A percentile compares a stretch with the other conserved stretches of the same genome.
Conservation (phyloP, 2,888 invertebrate genomes). For the Microdon myrmicae region DNA sequence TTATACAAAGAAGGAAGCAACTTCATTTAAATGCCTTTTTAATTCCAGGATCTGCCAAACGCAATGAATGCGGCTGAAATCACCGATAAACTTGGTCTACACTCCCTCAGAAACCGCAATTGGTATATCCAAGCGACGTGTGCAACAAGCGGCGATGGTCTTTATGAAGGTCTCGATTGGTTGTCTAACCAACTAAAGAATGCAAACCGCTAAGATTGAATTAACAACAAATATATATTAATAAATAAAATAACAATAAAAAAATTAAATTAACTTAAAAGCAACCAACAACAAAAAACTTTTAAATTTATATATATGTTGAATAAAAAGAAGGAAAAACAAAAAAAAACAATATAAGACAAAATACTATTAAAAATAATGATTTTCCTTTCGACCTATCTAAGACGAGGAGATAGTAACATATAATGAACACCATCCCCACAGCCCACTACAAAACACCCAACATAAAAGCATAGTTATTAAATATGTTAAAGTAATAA, state of each 20-base stretch:
- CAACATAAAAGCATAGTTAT: conserved; percentile 24
- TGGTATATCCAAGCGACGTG: conserved; percentile 98
- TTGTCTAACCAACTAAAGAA: conserved; percentile 99
- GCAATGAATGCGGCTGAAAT: conserved; percentile 99
- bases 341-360: conserved; percentile 35
- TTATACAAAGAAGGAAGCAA: too few relatives aligned
- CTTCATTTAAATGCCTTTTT: too few relatives aligned
- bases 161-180: conserved; percentile 99
- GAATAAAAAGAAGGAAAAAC: conserved; percentile 49
- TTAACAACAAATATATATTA: conserved; percentile 54
- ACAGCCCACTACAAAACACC: conserved; percentile 22
- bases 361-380: too few relatives aligned
- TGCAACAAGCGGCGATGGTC: conserved; percentile 98
- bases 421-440: conserved; percentile 11
- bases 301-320: conserved; percentile 55
- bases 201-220: conserved; percentile 86
- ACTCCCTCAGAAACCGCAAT: conserved; percentile 96
- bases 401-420: conserved; percentile 30
- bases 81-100: conserved; percentile 98
- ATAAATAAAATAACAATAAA: conserved; percentile 57
- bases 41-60: conserved; percentile 94
- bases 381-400: conserved; percentile 31
- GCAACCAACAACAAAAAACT: conserved; percentile 54
- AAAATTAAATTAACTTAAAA: conserved; percentile 51
- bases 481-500: conserved; percentile 28